Percentiles rank a stretch among this genome's conserved stretches.
These are phyloP conservation scores for Nomada fucata DNA, from an alignment of 2,888 invertebrate species.

Conservation along the genomic window DNA sequence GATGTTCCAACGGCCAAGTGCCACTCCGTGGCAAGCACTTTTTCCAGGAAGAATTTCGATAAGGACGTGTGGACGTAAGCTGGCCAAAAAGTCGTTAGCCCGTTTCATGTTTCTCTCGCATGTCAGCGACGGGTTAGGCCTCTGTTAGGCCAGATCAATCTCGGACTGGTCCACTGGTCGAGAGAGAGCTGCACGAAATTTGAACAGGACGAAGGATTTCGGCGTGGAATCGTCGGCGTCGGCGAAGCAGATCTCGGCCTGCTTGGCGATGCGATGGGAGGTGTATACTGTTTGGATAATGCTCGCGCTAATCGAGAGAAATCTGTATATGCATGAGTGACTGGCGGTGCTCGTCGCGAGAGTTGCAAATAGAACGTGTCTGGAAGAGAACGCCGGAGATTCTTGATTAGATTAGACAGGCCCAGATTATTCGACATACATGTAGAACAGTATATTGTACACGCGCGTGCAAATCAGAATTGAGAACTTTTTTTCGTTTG, in stretches of 20 bases:
- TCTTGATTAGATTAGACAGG: neutral
- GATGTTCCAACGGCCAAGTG: conserved; percentile 49
- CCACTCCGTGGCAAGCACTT: conserved; percentile 69
- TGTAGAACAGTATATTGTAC: neutral
- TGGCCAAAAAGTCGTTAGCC: conserved; percentile 67
- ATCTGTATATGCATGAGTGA: neutral
- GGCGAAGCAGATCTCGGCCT: too few species aligned
- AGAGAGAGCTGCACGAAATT: conserved; percentile 1
- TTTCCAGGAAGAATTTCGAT: conserved; percentile 77
- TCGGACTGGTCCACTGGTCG: conserved; percentile 11
- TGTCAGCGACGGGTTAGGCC: conserved; percentile 29
- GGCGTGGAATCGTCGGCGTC: neutral
- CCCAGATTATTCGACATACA: neutral
- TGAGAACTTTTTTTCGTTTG: too few species aligned
- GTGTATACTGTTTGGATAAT: too few species aligned
- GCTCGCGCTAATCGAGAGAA: neutral
- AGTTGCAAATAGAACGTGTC: neutral
- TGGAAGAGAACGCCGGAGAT: neutral
- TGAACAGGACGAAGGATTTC: conserved; percentile 17
- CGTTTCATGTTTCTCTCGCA: conserved; percentile 56
- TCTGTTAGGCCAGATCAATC: conserved; percentile 61
- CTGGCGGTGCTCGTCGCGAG: too few species aligned
- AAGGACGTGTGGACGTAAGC: conserved; percentile 67
- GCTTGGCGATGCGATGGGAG: too few species aligned
- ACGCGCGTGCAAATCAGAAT: too few species aligned